These are phyloP conservation scores for Oncorhynchus tshawytscha DNA, from an alignment of 2,113 vertebrate genomes.

Conservation along the genomic window DNA sequence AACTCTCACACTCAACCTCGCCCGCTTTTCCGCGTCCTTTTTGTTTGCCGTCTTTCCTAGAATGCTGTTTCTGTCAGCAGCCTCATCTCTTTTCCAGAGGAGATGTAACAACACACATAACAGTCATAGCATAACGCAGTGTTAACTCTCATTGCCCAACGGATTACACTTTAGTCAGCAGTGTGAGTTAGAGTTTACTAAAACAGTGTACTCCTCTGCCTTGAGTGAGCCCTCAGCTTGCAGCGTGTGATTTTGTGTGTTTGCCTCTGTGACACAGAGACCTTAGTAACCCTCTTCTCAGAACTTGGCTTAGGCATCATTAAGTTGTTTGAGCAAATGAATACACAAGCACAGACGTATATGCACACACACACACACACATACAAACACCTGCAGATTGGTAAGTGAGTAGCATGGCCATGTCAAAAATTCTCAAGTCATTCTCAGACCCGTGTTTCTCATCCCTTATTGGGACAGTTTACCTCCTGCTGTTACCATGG, in stretches of 20 bases:
- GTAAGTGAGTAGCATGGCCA: too few relatives aligned
- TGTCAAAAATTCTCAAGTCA: too few relatives aligned
- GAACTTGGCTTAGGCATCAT: background rate
- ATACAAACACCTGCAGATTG: too few relatives aligned
- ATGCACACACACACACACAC: too few relatives aligned
- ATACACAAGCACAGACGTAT: too few relatives aligned
- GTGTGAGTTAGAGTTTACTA: background rate
- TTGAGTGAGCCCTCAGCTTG: too few relatives aligned
- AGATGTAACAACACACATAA: slow-evolving; percentile 8
- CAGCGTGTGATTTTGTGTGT: background rate
- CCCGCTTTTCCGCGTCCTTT: background rate
- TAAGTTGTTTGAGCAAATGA: too few relatives aligned
- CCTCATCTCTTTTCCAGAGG: slow-evolving; percentile 29
- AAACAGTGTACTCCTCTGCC: too few relatives aligned
- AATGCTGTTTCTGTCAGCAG: slow-evolving; percentile 46
- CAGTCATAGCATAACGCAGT: too few relatives aligned
- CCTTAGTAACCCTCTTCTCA: background rate
- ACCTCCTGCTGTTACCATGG: background rate
- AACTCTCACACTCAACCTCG: background rate
- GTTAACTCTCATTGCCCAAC: slow-evolving; percentile 29
- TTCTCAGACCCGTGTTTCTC: too few relatives aligned
- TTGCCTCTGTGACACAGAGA: background rate
- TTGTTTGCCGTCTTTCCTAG: slow-evolving; percentile 40
- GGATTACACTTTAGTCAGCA: slow-evolving; percentile 22
- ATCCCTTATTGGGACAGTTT: background rate